Evolutionary conservation across 2,113 vertebrate genomes (phyloP).

Genomic region (Cyanistes caeruleus): DNA sequence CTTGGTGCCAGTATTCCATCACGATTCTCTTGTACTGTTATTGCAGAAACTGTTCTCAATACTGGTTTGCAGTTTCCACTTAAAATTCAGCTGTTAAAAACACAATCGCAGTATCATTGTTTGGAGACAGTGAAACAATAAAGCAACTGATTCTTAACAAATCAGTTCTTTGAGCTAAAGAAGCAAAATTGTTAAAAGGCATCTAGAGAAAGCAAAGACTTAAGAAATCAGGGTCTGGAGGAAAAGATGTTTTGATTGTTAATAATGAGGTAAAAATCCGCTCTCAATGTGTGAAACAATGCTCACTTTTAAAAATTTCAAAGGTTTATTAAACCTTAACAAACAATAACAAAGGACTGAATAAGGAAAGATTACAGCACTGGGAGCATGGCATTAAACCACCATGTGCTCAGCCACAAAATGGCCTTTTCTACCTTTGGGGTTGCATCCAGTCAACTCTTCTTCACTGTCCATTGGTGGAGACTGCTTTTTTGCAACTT

Average conservation of each 20-base stretch:
- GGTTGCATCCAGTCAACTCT: no score
- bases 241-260: background rate
- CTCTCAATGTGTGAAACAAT: background rate
- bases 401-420: no score
- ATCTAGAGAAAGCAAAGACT: background rate
- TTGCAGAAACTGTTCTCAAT: background rate
- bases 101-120: background rate
- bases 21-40: background rate
- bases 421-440: no score
- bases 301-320: no score
- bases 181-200: background rate
- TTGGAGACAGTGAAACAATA: background rate
- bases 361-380: no score
- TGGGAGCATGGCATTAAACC: no score
- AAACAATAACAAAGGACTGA: no score
- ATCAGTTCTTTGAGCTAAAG: background rate
- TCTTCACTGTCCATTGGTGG: no score
- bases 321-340: no score
- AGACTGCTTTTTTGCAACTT: no score
- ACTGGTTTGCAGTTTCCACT: background rate
- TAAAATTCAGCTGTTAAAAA: background rate
- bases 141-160: background rate
- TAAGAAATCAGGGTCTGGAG: background rate
- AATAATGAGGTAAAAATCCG: background rate
- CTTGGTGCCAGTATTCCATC: background rate